Percentiles rank a stretch among this genome's conserved stretches.
Conservation (phyloP, 1,140 invertebrate genomes). For the Cherax quadricarinatus region DNA sequence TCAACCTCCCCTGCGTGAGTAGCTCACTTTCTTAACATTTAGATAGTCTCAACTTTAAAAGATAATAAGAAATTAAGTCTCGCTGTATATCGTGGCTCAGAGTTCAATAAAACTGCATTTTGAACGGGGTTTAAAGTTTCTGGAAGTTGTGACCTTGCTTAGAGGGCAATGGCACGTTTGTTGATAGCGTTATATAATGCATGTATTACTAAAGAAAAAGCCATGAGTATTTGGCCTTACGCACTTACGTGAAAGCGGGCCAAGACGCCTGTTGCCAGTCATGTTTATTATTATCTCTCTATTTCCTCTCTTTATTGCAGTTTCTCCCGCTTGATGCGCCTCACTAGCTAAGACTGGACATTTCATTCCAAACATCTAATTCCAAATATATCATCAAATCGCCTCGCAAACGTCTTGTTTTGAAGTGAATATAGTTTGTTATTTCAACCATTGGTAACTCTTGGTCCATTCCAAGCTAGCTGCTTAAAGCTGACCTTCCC, state of each 20-base stretch:
- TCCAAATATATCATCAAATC: neutral
- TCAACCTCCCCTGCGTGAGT: slow-evolving; percentile 12
- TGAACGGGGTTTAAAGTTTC: neutral
- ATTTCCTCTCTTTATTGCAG: neutral
- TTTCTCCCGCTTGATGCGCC: neutral
- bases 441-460: slow-evolving; percentile 49
- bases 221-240: slow-evolving; percentile 65
- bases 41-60: slow-evolving; percentile 50
- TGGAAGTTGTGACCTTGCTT: neutral
- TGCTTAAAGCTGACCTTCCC: slow-evolving; percentile 62
- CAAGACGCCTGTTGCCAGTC: slow-evolving; percentile 48
- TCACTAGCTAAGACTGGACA: neutral
- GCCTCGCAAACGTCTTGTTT: neutral
- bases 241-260: slow-evolving; percentile 66
- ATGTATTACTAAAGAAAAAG: slow-evolving; percentile 66
- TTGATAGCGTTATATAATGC: slow-evolving; percentile 58
- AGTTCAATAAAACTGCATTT: neutral
- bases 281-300: neutral
- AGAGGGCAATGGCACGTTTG: slow-evolving; percentile 5
- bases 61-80: slow-evolving; percentile 15
- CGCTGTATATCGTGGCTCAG: neutral
- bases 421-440: slow-evolving; percentile 40
- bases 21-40: slow-evolving; percentile 40
- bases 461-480: slow-evolving; percentile 59
- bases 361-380: neutral